phyloP scores from a whole-genome alignment of 2,797 vertebrate species.

The Sebastes flavidus region DNA sequence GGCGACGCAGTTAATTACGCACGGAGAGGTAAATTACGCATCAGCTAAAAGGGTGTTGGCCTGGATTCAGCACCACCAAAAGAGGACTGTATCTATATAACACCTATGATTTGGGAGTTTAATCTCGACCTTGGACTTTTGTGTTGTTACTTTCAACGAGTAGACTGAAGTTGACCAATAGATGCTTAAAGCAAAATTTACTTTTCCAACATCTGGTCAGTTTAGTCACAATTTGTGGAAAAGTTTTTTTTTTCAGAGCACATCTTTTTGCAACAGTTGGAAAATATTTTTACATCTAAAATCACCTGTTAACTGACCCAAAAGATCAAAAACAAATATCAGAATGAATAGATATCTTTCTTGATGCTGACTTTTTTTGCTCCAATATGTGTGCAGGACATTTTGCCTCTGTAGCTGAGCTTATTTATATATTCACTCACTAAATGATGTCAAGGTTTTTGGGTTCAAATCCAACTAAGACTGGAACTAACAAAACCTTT shows the following conservation, averaged over 20 bases:
- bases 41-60: slow-evolving; percentile 77
- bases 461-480: neutral
- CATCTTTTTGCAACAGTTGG: neutral
- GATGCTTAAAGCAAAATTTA: neutral
- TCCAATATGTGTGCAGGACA: neutral
- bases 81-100: slow-evolving; percentile 36
- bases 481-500: neutral
- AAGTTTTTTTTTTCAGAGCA: neutral
- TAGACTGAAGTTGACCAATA: neutral
- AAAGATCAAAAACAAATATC: neutral
- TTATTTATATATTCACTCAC: neutral
- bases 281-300: neutral
- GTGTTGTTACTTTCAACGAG: slow-evolving; percentile 10
- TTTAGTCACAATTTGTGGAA: neutral
- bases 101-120: slow-evolving; percentile 34
- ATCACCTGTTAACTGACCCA: neutral
- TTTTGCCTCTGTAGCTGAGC: neutral
- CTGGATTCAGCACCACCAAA: slow-evolving; percentile 63
- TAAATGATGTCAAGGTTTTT: neutral
- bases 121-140: slow-evolving; percentile 33
- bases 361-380: neutral
- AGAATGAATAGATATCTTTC: neutral
- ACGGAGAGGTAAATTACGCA: slow-evolving; percentile 76
- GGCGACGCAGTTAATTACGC: slow-evolving; percentile 78
- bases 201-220: neutral